These are phyloP conservation scores for Oryctes rhinoceros DNA, from an alignment of 1,140 invertebrate species.

Conservation along the genomic window DNA sequence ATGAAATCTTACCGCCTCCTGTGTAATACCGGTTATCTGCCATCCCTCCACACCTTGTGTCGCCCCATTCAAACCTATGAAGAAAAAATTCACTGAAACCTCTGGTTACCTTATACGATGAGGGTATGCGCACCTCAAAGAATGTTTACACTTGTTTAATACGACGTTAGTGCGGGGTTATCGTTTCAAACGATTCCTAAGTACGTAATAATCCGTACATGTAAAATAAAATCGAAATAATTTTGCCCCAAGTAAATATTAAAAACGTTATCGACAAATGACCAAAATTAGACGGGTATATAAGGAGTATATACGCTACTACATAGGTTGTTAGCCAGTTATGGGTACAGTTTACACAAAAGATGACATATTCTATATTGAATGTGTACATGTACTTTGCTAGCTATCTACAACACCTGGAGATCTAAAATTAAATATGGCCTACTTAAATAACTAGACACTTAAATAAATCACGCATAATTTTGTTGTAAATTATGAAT, in stretches of 20 bases:
- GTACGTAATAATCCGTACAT: background rate
- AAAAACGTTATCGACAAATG: background rate
- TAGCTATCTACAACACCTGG: constrained; percentile 49
- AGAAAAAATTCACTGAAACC: constrained; percentile 44
- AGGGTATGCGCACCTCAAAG: background rate
- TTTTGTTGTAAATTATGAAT: background rate
- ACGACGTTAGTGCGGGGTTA: background rate
- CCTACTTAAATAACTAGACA: constrained; percentile 49
- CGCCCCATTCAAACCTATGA: constrained; percentile 59
- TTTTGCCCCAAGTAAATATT: background rate
- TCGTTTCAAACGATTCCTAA: background rate
- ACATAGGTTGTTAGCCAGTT: constrained; percentile 15
- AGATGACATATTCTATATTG: constrained; percentile 32
- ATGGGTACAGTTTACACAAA: constrained; percentile 45
- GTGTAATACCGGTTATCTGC: constrained; percentile 71
- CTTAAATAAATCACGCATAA: constrained; percentile 22
- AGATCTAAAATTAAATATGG: constrained; percentile 55
- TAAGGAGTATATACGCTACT: background rate
- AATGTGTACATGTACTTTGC: constrained; percentile 25
- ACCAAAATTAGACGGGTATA: constrained; percentile 3
- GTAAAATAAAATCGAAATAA: background rate
- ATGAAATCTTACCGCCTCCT: constrained; percentile 68
- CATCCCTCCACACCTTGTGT: constrained; percentile 66
- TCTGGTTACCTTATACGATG: background rate
- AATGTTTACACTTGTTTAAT: background rate